Conservation (phyloP, 2,888 invertebrate species). For the Drosophila anceps region DNA sequence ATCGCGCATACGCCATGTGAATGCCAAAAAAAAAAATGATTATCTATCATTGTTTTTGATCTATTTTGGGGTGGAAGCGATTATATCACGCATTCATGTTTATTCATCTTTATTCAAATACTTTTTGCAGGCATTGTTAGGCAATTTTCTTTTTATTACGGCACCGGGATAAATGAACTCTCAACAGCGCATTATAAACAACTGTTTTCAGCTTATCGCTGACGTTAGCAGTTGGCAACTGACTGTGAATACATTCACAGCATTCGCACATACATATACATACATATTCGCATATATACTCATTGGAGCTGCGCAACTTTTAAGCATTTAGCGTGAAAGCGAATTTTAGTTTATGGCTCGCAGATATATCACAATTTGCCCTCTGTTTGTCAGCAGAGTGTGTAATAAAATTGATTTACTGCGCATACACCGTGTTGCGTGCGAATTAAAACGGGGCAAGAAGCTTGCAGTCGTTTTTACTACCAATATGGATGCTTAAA, state of each 20-base stretch:
- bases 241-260: slow-evolving; percentile 17
- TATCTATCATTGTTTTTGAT: slow-evolving; percentile 16
- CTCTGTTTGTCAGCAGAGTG: slow-evolving; percentile 23
- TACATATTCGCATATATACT: neutral
- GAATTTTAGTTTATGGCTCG: slow-evolving; percentile 41
- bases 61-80: slow-evolving; percentile 2
- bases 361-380: slow-evolving; percentile 40
- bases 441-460: neutral
- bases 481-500: neutral
- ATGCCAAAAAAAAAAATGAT: neutral
- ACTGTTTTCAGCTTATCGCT: slow-evolving; percentile 29
- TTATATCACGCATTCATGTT: slow-evolving; percentile 2
- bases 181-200: slow-evolving; percentile 27
- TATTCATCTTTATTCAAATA: slow-evolving; percentile 1
- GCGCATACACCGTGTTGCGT: slow-evolving; percentile 30
- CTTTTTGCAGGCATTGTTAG: slow-evolving; percentile 21
- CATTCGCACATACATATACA: neutral
- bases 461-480: neutral
- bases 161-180: slow-evolving; percentile 46
- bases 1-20: slow-evolving; percentile 16
- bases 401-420: slow-evolving; percentile 52
- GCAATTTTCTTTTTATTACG: slow-evolving; percentile 31
- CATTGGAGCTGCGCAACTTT: slow-evolving; percentile 16
- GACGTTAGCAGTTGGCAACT: slow-evolving; percentile 38
- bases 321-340: slow-evolving; percentile 20